Evolutionary conservation across 2,113 vertebrate genomes (phyloP), one percentile per base, ranked within the genome.

Genomic region (Rhodinocichla rosea): DNA sequence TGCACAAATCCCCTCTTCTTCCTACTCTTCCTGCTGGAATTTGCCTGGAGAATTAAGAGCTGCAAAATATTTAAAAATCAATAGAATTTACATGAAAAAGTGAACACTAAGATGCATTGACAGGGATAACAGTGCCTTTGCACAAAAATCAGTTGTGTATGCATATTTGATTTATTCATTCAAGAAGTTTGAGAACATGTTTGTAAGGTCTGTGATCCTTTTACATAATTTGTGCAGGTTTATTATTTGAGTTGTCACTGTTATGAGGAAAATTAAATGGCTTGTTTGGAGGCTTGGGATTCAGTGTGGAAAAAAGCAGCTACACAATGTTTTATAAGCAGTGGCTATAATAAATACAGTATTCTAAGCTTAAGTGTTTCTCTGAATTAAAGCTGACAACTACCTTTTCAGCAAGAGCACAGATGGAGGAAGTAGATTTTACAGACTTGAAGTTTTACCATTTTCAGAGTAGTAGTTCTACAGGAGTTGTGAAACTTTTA

Each of bases 81-180:
- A 75, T 91, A 71, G 65, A 84, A 92, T 92, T 81, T 93, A 71
- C 77, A 64, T 94, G 26, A 78, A 96, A 89, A 95, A 94, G 82
- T 82, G 33, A 94, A 68, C 35, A 87, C 56, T 75, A 49, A 89
- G 95, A 82, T 75, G 59, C 74, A 62, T 44, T 79, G 89, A 79
- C 67, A 78, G 47, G 83, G 56, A 56, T 94, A 95, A 64, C 28
- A 35, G 24, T 78, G 47, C 22, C 20, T 92, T 92, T 78, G 49
- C 74, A 91, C 8, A 0, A 87, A 84, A 91, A 87, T 76, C 77
- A 87, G 44, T 86, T 89, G 83, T 49, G 35, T 89, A 59, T 89
- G 73, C 77, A 84, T 91, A 57, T 91, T 95, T 92, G 69, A 92
- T 92, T 96, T 89, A 94, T 92, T 91, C 15, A 64, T 87, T 91